phyloP scores from a whole-genome alignment of 2,113 vertebrate genomes.

The Phycodurus eques region DNA sequence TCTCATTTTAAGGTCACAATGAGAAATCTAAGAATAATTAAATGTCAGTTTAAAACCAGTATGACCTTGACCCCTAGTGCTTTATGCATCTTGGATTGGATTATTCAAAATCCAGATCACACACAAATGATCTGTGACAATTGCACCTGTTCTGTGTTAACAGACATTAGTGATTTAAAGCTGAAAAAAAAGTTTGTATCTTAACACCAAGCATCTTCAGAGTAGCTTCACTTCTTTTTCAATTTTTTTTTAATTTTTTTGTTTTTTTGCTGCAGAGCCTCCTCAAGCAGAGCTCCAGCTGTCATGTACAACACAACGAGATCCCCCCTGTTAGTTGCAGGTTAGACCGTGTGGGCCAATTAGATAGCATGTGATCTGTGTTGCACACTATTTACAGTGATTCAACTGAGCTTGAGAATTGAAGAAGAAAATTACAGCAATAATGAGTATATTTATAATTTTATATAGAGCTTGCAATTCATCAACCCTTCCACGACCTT shows the following conservation, averaged over 20 bases:
- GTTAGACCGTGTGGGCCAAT: conserved; percentile 12
- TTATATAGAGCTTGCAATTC: no score
- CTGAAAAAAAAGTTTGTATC: neutral
- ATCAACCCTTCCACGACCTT: no score
- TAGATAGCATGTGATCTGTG: conserved; percentile 1
- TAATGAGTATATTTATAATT: no score
- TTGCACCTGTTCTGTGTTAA: no score
- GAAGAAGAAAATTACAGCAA: no score
- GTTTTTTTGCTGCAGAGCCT: conserved; percentile 1
- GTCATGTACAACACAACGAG: neutral
- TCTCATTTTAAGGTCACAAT: no score
- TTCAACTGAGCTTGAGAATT: no score
- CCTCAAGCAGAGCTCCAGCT: neutral
- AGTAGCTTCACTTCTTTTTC: neutral
- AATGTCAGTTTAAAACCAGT: neutral
- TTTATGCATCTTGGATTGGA: neutral
- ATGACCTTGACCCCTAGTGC: neutral
- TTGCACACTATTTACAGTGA: no score
- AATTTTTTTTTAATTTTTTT: neutral
- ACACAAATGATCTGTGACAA: no score
- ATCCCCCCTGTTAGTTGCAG: neutral
- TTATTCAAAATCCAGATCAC: no score
- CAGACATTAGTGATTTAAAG: no score
- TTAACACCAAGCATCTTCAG: neutral
- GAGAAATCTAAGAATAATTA: neutral